phyloP scores from a whole-genome alignment of 1,140 invertebrate species.

The Tetramorium alpestre region DNA sequence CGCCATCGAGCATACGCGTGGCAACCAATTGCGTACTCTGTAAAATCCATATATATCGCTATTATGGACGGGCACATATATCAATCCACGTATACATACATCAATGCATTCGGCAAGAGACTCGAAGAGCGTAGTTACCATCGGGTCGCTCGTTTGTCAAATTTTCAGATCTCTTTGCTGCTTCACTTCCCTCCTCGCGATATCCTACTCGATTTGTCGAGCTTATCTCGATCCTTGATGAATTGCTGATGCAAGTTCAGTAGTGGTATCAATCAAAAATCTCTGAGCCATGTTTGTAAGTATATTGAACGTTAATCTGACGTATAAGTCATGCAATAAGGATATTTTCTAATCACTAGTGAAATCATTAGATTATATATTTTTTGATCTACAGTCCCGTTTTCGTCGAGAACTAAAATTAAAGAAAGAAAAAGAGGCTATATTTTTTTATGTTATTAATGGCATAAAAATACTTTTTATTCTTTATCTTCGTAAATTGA shows the following conservation, averaged over 20 bases:
- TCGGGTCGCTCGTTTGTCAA: slow-evolving; percentile 22
- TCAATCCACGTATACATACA: slow-evolving; percentile 44
- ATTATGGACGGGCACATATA: slow-evolving; percentile 43
- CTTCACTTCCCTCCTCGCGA: not conserved
- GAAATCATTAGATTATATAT: not conserved
- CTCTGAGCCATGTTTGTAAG: not conserved
- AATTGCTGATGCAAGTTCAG: slow-evolving; percentile 11
- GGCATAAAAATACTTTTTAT: not conserved
- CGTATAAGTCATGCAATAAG: not conserved
- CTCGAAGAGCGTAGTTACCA: slow-evolving; percentile 2
- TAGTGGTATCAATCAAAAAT: slow-evolving; percentile 8
- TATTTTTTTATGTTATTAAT: not conserved
- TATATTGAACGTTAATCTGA: not conserved
- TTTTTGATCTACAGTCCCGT: not conserved
- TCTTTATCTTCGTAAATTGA: not conserved
- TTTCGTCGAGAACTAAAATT: too few relatives aligned
- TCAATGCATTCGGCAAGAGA: slow-evolving; percentile 45
- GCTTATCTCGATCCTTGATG: slow-evolving; percentile 37
- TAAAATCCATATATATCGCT: slow-evolving; percentile 59
- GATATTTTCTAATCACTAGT: not conserved
- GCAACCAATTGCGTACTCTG: slow-evolving; percentile 42
- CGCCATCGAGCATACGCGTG: slow-evolving; percentile 47
- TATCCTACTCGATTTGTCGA: slow-evolving; percentile 43
- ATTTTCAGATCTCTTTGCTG: slow-evolving; percentile 28
- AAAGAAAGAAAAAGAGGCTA: not conserved